Evolutionary conservation across 92 coral and sea anemone genomes (phyloP).

Genomic region (Meandrina meandrites): DNA sequence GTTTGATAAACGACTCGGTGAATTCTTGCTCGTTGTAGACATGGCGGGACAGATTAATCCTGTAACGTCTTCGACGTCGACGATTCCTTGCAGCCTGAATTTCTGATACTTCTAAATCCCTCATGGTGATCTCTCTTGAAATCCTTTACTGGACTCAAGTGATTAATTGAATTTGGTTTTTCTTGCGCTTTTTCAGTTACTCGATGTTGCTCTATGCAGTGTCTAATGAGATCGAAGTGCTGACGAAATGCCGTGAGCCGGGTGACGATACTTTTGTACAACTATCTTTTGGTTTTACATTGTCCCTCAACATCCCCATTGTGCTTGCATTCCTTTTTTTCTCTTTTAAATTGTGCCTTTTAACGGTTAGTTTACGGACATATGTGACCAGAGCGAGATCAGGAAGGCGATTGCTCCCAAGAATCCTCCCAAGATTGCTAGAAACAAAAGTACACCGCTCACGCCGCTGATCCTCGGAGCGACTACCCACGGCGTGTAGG

Average conservation of each 20-base stretch:
- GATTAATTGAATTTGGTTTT: not conserved
- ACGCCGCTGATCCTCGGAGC: not conserved
- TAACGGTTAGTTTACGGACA: not conserved
- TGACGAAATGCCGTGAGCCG: constrained; percentile 17
- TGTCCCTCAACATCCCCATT: not conserved
- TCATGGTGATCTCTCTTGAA: constrained; percentile 1
- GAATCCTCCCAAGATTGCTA: too few species aligned
- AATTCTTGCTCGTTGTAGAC: constrained; percentile 80
- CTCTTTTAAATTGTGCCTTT: not conserved
- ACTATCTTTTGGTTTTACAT: not conserved
- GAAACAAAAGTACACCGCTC: not conserved
- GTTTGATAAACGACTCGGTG: constrained; percentile 54
- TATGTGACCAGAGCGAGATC: not conserved
- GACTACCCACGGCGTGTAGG: not conserved
- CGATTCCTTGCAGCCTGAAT: constrained; percentile 17
- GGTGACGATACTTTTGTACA: not conserved
- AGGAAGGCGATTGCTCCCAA: too few species aligned
- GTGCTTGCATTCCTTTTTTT: not conserved
- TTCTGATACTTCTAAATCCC: constrained; percentile 13
- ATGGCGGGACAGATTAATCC: constrained; percentile 75
- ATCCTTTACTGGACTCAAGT: not conserved
- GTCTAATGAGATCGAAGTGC: not conserved
- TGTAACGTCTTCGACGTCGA: constrained; percentile 33
- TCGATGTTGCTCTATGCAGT: not conserved
- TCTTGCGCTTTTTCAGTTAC: not conserved